phyloP scores from a whole-genome alignment of 2,797 vertebrate species.

The Brachyalestes nurse region DNA sequence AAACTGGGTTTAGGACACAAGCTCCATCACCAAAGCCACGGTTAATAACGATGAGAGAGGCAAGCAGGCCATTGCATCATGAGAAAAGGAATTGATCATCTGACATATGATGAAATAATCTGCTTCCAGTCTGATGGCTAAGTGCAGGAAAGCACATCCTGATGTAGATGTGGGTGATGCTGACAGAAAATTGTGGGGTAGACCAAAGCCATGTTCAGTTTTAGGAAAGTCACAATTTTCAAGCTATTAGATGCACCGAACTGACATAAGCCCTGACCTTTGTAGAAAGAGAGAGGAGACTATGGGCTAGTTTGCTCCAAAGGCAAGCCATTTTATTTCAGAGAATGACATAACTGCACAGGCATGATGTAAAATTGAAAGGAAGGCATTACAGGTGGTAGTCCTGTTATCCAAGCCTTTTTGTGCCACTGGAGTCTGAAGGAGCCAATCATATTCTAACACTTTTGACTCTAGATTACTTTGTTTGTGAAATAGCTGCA shows the following conservation, averaged over 20 bases:
- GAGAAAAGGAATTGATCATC: conserved; percentile 48
- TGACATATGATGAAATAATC: conserved; percentile 53
- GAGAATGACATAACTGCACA: background rate
- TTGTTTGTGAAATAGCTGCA: background rate
- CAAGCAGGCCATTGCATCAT: conserved; percentile 21
- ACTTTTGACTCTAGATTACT: conserved; percentile 1
- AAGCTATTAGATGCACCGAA: background rate
- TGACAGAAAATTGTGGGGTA: background rate
- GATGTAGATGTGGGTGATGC: background rate
- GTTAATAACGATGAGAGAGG: conserved; percentile 6
- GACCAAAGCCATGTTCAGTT: conserved; percentile 6
- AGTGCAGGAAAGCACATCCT: conserved; percentile 8
- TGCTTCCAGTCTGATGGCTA: conserved; percentile 21
- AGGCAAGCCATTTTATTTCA: background rate
- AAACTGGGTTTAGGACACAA: conserved; percentile 19
- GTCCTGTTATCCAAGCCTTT: background rate
- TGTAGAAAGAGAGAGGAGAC: background rate
- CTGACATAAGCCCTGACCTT: background rate
- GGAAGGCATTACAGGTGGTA: background rate
- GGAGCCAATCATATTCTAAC: background rate
- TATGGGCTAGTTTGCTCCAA: background rate
- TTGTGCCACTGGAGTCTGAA: background rate
- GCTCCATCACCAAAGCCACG: background rate
- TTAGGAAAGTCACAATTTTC: conserved; percentile 17
- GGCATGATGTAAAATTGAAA: background rate